Evolutionary conservation across 2,113 vertebrate species (phyloP).

Genomic region (Tragelaphus scriptus): DNA sequence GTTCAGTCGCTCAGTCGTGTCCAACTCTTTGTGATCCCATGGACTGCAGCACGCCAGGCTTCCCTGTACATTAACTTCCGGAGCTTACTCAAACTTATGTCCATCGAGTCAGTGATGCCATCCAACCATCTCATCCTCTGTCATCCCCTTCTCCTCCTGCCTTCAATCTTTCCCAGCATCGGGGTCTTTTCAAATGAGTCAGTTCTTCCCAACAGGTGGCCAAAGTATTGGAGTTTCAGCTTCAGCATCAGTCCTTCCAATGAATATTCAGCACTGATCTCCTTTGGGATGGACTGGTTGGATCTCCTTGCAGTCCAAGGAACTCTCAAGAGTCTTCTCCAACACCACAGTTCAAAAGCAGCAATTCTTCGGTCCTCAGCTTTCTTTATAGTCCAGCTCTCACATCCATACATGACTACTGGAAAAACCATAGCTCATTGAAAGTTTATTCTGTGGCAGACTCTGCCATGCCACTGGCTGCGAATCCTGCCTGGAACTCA

Average conservation of each 20-base stretch:
- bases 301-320: not conserved
- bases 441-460: not conserved
- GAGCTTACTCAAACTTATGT: not conserved
- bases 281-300: not conserved
- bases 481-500: not conserved
- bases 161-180: not conserved
- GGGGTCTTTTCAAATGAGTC: not conserved
- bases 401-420: not conserved
- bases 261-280: not conserved
- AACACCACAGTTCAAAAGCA: not conserved
- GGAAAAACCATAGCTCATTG: not conserved
- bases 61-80: fast-evolving
- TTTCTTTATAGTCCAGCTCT: not conserved
- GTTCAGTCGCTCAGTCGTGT: not conserved
- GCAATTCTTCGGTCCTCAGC: not conserved
- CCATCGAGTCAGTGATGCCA: not conserved
- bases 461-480: not conserved
- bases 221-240: not conserved
- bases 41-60: not conserved
- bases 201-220: fast-evolving
- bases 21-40: not conserved
- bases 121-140: not conserved
- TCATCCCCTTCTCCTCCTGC: not conserved
- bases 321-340: not conserved
- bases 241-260: not conserved